Evolutionary conservation across 2,113 vertebrate species (phyloP), one percentile per base, ranked within the genome.

Genomic region (Thryonomys swinderianus): DNA sequence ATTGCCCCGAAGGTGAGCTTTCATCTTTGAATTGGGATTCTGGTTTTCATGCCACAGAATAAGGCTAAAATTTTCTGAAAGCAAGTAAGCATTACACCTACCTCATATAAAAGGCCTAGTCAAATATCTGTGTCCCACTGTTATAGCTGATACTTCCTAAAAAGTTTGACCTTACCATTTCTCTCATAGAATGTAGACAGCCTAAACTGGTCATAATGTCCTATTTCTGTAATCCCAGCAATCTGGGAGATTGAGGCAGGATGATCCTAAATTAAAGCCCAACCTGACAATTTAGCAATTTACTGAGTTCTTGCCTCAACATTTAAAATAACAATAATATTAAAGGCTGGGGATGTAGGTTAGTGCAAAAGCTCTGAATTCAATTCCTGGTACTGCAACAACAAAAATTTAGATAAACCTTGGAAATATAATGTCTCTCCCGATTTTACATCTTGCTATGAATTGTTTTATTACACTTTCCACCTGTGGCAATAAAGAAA

Each of bases 11-110:
- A 82, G 66, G 51, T 85, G 61, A 91, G 27, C 45, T 82, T 94
- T 96, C 78, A 76, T 81, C 34, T 81, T 96, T 85, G 45, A 64
- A 91, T 66, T 95, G 64, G 66, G 45, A 21, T 92, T 90, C 92
- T 93, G 17, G 45, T 90, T 94, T 88, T 79, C 59, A 90, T 40
- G 51, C 45, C 78, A 94, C 45, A 34, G 21, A n/a, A 91, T 61
- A 10, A 74, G 53, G 17, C 27, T 48, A 76, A 79, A 48, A 20
- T 57, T 71, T 92, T 87, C 34, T 81, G 27, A 27, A 88, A 79
- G 71, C 17, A 37, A 45, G 40, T 25, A n/a, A 59, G 14, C 11
- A 34, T 69, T 76, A 55, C 30, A 27, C 9, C 25, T 30, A 76
- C 18, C 20, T 34, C 42, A 81, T n/a, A 21, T 42, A n/a, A 93